phyloP scores from a whole-genome alignment of 2,797 vertebrate species.

The Decapterus maruadsi region DNA sequence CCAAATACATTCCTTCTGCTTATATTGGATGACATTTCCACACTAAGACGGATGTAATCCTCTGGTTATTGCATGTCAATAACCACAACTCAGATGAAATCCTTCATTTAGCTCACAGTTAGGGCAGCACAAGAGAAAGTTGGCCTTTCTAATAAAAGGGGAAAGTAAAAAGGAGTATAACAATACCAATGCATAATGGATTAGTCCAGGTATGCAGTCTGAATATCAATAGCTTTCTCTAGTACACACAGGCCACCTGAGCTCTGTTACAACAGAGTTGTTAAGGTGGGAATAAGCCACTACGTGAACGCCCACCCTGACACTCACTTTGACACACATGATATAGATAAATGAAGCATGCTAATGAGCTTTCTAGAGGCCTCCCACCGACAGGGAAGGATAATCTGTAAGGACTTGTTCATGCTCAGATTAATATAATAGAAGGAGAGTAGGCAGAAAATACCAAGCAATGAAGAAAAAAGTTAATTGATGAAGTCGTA shows the following conservation, averaged over 20 bases:
- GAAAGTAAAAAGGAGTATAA: conserved; percentile 71
- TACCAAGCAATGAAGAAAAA: conserved; percentile 23
- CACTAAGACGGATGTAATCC: conserved; percentile 68
- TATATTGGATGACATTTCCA: conserved; percentile 77
- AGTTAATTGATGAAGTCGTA: conserved; percentile 18
- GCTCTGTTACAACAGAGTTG: conserved; percentile 75
- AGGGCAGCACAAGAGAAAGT: conserved; percentile 63
- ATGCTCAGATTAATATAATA: conserved; percentile 55
- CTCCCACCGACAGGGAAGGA: conserved; percentile 62
- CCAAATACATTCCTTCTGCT: conserved; percentile 51
- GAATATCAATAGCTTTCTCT: conserved; percentile 77
- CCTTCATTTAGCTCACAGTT: conserved; percentile 74
- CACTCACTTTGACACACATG: conserved; percentile 73
- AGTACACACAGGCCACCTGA: conserved; percentile 70
- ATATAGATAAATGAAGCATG: conserved; percentile 83
- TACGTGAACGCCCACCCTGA: conserved; percentile 72
- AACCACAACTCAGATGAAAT: conserved; percentile 70
- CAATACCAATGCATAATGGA: conserved; percentile 82
- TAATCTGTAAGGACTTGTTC: conserved; percentile 58
- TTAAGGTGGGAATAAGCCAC: conserved; percentile 77
- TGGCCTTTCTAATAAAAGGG: conserved; percentile 71
- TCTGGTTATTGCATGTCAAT: conserved; percentile 80
- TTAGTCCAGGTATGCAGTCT: conserved; percentile 67
- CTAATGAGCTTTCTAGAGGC: conserved; percentile 76
- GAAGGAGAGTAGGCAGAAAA: conserved; percentile 40